Conservation (phyloP, 2,113 vertebrate genomes). For the Apodemus sylvaticus region DNA sequence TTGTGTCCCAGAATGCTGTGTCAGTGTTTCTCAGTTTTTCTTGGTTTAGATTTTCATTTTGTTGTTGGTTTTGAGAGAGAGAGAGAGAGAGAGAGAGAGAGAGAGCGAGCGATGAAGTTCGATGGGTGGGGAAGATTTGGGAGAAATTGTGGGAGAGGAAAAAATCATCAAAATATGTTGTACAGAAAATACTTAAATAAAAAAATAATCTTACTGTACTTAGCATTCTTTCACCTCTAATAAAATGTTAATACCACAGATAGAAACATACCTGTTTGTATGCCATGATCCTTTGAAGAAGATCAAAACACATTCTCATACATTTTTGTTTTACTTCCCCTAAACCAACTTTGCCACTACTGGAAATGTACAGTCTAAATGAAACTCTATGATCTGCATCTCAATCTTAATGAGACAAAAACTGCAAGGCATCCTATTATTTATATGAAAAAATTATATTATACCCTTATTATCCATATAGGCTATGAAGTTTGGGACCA, state of each 20-base stretch:
- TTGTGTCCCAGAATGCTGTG: neutral
- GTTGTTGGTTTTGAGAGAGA: neutral
- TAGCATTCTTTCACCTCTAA: neutral
- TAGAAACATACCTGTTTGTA: neutral
- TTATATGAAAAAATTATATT: neutral
- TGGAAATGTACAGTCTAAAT: neutral
- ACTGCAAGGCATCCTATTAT: neutral
- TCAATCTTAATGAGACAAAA: constrained; percentile 27
- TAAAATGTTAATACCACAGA: neutral
- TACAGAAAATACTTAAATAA: neutral
- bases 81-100: neutral
- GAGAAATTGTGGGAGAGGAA: neutral
- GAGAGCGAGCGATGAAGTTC: neutral
- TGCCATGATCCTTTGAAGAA: neutral
- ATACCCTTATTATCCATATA: neutral
- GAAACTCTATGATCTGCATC: constrained; percentile 22
- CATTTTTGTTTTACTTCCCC: neutral
- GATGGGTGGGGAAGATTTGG: neutral
- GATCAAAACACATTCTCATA: neutral
- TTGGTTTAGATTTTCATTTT: neutral
- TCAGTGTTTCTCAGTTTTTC: neutral
- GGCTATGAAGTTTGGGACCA: constrained; percentile 33
- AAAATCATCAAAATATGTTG: neutral
- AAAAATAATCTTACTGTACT: neutral
- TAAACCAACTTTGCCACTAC: neutral